Conservation (phyloP, 1,140 invertebrate species). For the Mercenaria mercenaria region DNA sequence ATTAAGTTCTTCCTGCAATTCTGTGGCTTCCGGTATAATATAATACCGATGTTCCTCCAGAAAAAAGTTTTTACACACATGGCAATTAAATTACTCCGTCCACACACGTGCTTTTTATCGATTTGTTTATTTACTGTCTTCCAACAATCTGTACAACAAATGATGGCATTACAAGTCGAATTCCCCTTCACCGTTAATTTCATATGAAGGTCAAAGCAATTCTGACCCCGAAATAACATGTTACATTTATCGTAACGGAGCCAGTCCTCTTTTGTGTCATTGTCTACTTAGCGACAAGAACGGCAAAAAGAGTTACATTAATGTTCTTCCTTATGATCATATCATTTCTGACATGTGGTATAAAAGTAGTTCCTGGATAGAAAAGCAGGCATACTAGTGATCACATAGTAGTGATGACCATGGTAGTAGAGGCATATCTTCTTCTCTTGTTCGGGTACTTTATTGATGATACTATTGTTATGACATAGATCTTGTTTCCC, state of each 20-base stretch:
- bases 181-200: background rate
- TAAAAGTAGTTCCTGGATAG: too few relatives aligned
- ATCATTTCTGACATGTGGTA: too few relatives aligned
- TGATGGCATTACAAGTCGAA: background rate
- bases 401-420: too few relatives aligned
- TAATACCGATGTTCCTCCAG: conserved; percentile 7
- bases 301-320: conserved; percentile 23
- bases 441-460: too few relatives aligned
- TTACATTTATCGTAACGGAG: background rate
- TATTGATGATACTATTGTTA: too few relatives aligned
- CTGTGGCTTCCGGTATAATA: background rate
- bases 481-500: too few relatives aligned
- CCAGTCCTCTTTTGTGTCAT: background rate
- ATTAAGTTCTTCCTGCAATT: background rate
- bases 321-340: too few relatives aligned
- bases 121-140: conserved; percentile 11
- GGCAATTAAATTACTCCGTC: background rate
- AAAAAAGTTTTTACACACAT: too few relatives aligned
- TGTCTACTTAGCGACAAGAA: conserved; percentile 20
- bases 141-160: conserved; percentile 6
- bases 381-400: too few relatives aligned
- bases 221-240: background rate
- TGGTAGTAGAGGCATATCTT: too few relatives aligned
- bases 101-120: conserved; percentile 5
- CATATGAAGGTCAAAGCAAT: background rate